phyloP scores from a whole-genome alignment of 2,888 invertebrate genomes.

The Aspidapion aeneum region DNA sequence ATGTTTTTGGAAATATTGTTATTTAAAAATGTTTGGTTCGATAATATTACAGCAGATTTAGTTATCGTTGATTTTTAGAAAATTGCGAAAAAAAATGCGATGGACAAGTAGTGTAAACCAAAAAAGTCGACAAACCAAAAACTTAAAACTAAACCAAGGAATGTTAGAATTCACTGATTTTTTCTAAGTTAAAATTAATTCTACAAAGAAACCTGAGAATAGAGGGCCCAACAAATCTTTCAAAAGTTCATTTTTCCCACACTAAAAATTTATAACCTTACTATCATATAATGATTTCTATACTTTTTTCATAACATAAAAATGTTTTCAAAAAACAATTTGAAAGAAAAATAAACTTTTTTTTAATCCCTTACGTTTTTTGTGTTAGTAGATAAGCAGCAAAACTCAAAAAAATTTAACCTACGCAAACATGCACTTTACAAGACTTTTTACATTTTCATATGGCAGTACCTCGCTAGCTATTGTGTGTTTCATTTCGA shows the following conservation, averaged over 20 bases:
- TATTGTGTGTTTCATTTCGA: constrained; percentile 35
- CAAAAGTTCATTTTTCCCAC: not conserved
- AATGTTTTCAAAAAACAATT: no score
- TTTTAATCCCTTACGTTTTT: constrained; percentile 37
- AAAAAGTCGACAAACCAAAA: constrained; percentile 5
- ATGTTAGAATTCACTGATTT: not conserved
- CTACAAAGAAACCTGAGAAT: constrained; percentile 44
- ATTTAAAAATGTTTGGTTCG: no score
- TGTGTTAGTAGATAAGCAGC: constrained; percentile 23
- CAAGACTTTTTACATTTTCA: constrained; percentile 50
- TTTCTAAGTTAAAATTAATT: not conserved
- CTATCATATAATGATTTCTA: no score
- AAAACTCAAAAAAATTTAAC: constrained; percentile 33
- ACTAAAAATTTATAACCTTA: not conserved
- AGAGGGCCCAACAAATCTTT: constrained; percentile 42
- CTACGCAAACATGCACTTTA: no score
- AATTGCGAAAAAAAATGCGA: no score
- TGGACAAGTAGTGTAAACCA: no score
- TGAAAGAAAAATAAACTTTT: no score
- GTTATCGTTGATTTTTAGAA: no score
- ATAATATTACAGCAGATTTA: no score
- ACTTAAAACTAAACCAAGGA: not conserved
- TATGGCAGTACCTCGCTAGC: constrained; percentile 51
- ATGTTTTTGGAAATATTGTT: not conserved
- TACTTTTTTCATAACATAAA: no score